A percentile compares a stretch with the other conserved stretches of the same genome.
These are phyloP conservation scores for Cynopterus brachyotis DNA, from an alignment of 2,113 vertebrate species.

Conservation along the genomic window DNA sequence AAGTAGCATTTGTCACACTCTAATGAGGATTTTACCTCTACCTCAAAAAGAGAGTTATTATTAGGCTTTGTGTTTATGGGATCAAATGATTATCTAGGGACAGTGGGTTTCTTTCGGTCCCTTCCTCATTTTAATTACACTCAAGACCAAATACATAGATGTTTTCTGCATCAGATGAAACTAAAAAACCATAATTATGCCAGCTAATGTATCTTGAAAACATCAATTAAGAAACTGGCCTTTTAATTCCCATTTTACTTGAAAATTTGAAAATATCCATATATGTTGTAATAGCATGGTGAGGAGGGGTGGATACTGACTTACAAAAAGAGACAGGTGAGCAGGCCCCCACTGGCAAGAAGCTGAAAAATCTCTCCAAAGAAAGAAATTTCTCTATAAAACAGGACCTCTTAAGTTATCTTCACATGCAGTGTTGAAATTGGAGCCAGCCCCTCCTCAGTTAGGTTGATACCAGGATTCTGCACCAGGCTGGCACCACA, in stretches of 20 bases:
- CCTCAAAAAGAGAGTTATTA: conserved; percentile 55
- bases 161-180: conserved; percentile 65
- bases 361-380: neutral
- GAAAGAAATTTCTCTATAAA: neutral
- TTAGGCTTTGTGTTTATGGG: conserved; percentile 35
- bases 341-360: neutral
- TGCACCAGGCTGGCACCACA: conserved; percentile 33
- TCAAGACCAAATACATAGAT: conserved; percentile 76
- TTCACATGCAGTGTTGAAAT: conserved; percentile 13
- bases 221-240: conserved; percentile 64
- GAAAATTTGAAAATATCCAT: conserved; percentile 33
- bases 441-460: neutral
- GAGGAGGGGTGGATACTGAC: neutral
- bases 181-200: conserved; percentile 68
- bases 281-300: neutral
- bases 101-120: conserved; percentile 39
- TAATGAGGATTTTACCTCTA: conserved; percentile 64
- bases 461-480: conserved; percentile 53
- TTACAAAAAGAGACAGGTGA: neutral
- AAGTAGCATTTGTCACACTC: conserved; percentile 59
- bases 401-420: conserved; percentile 31
- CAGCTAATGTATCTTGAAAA: conserved; percentile 66
- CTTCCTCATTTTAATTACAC: conserved; percentile 73
- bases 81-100: conserved; percentile 57
- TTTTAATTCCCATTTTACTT: conserved; percentile 61